Percentiles rank a stretch among this genome's conserved stretches.
These are phyloP conservation scores for Ellobium chinense DNA, from an alignment of 2,888 invertebrate genomes.

Conservation along the genomic window DNA sequence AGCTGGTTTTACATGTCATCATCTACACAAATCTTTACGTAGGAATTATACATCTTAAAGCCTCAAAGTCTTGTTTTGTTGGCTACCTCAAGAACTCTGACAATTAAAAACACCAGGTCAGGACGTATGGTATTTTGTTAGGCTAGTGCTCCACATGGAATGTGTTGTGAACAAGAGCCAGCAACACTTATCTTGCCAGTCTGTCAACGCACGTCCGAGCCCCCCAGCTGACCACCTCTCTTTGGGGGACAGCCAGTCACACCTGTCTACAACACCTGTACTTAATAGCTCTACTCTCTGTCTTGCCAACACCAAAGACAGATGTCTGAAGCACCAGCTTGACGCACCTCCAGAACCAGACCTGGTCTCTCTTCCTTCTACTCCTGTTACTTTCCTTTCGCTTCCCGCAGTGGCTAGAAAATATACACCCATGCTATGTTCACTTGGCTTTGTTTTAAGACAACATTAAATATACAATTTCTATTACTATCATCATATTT, in stretches of 20 bases:
- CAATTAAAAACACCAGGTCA: background rate
- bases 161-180: background rate
- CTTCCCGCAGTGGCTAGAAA: conserved; percentile 6
- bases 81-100: background rate
- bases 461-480: conserved; percentile 3
- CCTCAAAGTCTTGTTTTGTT: background rate
- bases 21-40: background rate
- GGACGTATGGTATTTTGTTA: background rate
- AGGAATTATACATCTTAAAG: background rate
- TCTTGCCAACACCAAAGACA: background rate
- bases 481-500: background rate
- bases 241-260: conserved; percentile 26
- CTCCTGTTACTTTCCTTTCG: background rate
- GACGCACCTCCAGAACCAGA: background rate
- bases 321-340: conserved; percentile 2
- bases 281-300: background rate
- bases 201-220: conserved; percentile 1
- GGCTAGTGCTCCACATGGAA: background rate
- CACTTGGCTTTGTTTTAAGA: background rate
- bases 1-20: conserved; percentile 7
- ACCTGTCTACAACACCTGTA: background rate
- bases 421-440: conserved; percentile 20
- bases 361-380: conserved; percentile 1
- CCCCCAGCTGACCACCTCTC: background rate
- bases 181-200: conserved; percentile 12